Conservation (phyloP, 2,113 vertebrate genomes). For the Forbesichthys agassizii region DNA sequence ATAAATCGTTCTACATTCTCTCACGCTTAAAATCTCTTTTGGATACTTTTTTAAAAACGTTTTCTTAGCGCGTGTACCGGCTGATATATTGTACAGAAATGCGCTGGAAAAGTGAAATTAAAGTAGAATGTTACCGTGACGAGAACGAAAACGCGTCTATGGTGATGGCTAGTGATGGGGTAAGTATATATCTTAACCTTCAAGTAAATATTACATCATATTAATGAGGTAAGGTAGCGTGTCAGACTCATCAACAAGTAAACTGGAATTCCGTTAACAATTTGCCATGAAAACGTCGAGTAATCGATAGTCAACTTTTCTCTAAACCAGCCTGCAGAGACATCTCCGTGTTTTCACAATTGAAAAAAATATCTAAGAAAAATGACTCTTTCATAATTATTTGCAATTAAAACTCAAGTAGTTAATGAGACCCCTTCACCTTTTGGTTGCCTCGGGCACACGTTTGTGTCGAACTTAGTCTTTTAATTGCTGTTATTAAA, state of each 20-base stretch:
- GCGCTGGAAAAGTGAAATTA: conserved; percentile 90
- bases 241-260: no score
- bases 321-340: conserved; percentile 36
- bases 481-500: conserved; percentile 86
- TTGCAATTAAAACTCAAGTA: conserved; percentile 84
- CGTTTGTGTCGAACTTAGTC: conserved; percentile 70
- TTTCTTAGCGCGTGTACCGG: background rate
- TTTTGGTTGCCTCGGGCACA: conserved; percentile 71
- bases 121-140: conserved; percentile 79
- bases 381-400: conserved; percentile 70
- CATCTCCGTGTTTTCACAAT: conserved; percentile 73
- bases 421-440: conserved; percentile 86
- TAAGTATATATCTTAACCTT: conserved; percentile 59
- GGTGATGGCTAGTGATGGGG: conserved; percentile 78
- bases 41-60: background rate
- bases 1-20: conserved; percentile 21
- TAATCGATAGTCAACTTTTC: conserved; percentile 17
- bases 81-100: conserved; percentile 62
- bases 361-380: conserved; percentile 77
- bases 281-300: no score
- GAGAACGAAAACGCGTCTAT: conserved; percentile 76
- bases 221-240: no score
- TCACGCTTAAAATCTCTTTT: conserved; percentile 5
- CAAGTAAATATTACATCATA: no score
- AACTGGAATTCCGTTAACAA: conserved; percentile 35